Evolutionary conservation across 2,113 vertebrate species (phyloP).

Genomic region (Neotoma lepida): DNA sequence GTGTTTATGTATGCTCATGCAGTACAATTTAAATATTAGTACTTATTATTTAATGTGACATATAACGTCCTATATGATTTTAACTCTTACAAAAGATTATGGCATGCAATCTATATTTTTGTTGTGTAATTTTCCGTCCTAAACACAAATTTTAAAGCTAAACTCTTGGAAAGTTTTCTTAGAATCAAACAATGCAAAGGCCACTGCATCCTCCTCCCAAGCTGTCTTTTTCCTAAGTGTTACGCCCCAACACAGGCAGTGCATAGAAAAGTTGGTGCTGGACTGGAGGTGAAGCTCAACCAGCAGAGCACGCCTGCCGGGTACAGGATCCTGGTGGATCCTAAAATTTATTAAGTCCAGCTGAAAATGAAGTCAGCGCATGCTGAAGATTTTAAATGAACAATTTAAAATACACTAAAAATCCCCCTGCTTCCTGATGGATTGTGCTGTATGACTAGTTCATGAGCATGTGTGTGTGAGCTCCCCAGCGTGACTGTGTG

Average conservation of each 20-base stretch:
- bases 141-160: constrained; percentile 44
- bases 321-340: not conserved
- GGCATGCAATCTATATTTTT: not conserved
- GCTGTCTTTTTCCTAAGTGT: constrained; percentile 8
- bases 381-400: not conserved
- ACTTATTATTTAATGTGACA: not conserved
- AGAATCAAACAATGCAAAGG: not conserved
- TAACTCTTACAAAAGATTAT: constrained; percentile 3
- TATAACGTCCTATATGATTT: constrained; percentile 3
- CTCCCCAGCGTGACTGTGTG: not conserved
- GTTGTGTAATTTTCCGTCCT: not conserved
- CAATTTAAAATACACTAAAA: not conserved
- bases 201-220: not conserved
- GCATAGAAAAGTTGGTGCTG: not conserved
- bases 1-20: not conserved
- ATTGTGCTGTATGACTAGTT: constrained; percentile 16
- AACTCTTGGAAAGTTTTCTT: constrained; percentile 6
- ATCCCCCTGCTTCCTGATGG: not conserved
- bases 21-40: constrained; percentile 10
- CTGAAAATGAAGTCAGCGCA: not conserved
- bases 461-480: not conserved
- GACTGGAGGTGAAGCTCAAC: not conserved
- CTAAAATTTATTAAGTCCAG: not conserved
- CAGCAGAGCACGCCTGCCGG: not conserved
- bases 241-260: not conserved